phyloP scores from a whole-genome alignment of 2,797 vertebrate genomes.

The Gobio occitaniae region DNA sequence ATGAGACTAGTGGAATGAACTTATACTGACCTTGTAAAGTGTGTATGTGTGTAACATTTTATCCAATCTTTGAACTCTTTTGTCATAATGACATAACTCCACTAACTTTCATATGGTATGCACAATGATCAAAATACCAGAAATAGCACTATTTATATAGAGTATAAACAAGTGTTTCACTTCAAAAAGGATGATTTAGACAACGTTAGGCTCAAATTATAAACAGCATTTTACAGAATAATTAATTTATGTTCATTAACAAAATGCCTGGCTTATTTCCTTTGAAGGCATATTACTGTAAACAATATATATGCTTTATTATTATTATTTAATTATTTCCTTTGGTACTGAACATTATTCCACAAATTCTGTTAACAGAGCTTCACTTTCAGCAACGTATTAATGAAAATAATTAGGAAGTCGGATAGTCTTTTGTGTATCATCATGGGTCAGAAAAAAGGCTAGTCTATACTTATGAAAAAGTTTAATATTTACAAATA shows the following conservation, averaged over 20 bases:
- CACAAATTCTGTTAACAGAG: not conserved
- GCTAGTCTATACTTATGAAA: not conserved
- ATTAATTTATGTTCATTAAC: not conserved
- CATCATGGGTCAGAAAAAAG: not conserved
- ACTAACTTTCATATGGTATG: not conserved
- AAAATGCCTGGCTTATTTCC: conserved; percentile 2
- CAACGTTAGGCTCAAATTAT: not conserved
- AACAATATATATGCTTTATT: not conserved
- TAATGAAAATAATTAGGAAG: not conserved
- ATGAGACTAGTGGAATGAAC: not conserved
- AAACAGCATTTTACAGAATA: not conserved
- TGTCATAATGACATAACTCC: not conserved
- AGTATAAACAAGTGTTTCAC: conserved; percentile 6
- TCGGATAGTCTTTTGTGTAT: not conserved
- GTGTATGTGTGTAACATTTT: not conserved
- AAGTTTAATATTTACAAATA: not conserved
- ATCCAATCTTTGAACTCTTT: not conserved
- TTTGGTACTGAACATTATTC: not conserved
- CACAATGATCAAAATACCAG: not conserved
- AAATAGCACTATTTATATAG: not conserved
- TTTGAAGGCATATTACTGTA: not conserved
- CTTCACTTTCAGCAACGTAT: not conserved
- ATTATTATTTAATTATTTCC: not conserved
- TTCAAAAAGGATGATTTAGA: not conserved
- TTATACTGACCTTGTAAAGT: not conserved